Percentiles rank a stretch among this genome's conserved stretches.
Evolutionary conservation across 2,797 vertebrate genomes (phyloP).

Genomic region (Mycteria americana): DNA sequence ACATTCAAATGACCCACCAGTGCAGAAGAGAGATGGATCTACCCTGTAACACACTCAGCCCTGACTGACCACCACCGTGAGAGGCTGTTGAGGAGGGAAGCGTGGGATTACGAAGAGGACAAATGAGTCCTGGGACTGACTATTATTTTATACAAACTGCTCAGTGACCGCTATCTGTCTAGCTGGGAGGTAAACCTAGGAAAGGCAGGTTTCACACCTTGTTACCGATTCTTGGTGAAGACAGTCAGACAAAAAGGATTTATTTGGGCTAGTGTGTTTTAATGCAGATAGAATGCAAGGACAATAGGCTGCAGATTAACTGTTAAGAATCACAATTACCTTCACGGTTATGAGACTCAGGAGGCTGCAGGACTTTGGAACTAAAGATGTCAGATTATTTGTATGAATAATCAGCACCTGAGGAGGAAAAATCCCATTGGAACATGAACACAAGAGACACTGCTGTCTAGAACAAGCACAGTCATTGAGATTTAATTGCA

Average conservation of each 20-base stretch:
- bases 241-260: background rate
- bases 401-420: constrained; percentile 92
- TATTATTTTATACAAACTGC: background rate
- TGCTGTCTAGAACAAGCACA: background rate
- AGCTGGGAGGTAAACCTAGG: background rate
- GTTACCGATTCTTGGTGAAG: background rate
- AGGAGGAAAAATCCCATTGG: background rate
- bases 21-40: background rate
- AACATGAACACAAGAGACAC: background rate
- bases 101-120: background rate
- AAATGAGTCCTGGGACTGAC: background rate
- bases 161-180: background rate
- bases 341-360: constrained; percentile 84
- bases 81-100: background rate
- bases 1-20: background rate
- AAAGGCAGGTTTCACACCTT: background rate
- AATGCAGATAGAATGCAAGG: background rate
- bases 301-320: background rate
- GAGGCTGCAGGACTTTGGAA: constrained; percentile 88
- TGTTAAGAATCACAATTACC: constrained; percentile 70
- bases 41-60: background rate
- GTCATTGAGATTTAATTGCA: background rate
- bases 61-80: background rate
- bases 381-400: constrained; percentile 83
- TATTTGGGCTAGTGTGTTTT: background rate